Evolutionary conservation across 2,113 vertebrate species (phyloP), one percentile per base, ranked within the genome.

Genomic region (Prolemur simus): DNA sequence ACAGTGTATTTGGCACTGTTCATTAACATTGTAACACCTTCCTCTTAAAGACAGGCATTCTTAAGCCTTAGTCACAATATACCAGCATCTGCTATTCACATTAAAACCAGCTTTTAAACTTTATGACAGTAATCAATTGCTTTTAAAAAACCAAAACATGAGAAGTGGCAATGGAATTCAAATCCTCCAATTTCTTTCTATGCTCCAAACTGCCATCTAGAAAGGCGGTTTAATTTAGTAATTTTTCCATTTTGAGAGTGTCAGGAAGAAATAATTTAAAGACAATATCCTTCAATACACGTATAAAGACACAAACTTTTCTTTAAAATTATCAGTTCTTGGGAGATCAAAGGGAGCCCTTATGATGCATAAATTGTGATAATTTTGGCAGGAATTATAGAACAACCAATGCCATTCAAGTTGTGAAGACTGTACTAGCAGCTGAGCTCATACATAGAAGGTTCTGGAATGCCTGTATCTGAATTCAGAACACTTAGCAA

Each of bases 1-100:
- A 98, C 97, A 98, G 98, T 97, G 98, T 97, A 87, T 98, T 99
- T 99, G 98, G 98, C 99, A 99, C 98, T 97, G 97, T 92, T 98
- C 81, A 82, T 87, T 89, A 91, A 89, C 49, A 94, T 84, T 8
- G 82, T 34, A 88, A 96, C 78, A 96, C 93, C 83, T 45, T 71
- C 39, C 73, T 96, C 86, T 95, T 58, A 83, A 88, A 74, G 73
- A 98, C 21, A 96, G 96, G 89, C 52, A 45, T 93, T 49, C 69
- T 80, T 80, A 80, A 56, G 82, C 74, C 91, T 95, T 74, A 92
- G 80, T 87, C 94, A 96, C 96, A 95, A 97, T 91, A 91, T 25
- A 80, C 81, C 91, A 96, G 93, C 97, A 96, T 88, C 88, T 96
- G 87, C 54, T 91, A 87, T 69, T 91, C 96, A 78, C 89, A 97